Conservation (phyloP, 2,888 invertebrate genomes). For the Caenorhabditis japonica region DNA sequence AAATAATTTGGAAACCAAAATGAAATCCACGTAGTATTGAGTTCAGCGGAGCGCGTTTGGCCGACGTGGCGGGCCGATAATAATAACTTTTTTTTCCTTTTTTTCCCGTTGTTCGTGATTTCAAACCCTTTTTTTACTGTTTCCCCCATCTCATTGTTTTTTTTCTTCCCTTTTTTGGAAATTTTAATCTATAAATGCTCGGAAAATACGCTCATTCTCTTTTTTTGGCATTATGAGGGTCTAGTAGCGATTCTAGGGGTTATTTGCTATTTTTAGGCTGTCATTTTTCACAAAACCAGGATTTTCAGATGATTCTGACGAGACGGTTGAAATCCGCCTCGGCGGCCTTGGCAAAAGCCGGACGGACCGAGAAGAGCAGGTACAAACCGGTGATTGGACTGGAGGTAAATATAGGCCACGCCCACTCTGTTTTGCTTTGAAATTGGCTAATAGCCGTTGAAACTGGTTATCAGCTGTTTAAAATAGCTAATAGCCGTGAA, state of each 20-base stretch:
- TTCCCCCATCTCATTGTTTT: background rate
- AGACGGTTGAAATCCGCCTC: background rate
- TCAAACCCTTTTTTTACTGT: background rate
- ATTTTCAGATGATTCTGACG: constrained; percentile 4
- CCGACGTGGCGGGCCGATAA: too few relatives aligned
- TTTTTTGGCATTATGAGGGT: background rate
- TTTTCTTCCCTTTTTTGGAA: background rate
- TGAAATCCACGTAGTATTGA: too few relatives aligned
- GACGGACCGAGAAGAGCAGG: constrained; percentile 1
- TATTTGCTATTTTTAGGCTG: background rate
- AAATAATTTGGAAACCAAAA: too few relatives aligned
- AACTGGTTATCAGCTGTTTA: too few relatives aligned
- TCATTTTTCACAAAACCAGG: background rate
- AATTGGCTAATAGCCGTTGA: too few relatives aligned
- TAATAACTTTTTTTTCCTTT: constrained; percentile 7
- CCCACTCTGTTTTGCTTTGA: too few relatives aligned
- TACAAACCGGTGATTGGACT: constrained; percentile 61
- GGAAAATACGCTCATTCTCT: background rate
- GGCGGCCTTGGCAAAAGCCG: background rate
- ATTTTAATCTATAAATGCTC: background rate
- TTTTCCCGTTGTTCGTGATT: background rate
- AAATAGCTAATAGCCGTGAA: too few relatives aligned
- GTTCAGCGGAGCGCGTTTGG: too few relatives aligned
- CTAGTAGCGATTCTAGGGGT: background rate
- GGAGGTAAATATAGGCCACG: too few relatives aligned